Base-by-base conservation (phyloP, 2,113 vertebrate genomes). In the Anolis sagrei region DNA sequence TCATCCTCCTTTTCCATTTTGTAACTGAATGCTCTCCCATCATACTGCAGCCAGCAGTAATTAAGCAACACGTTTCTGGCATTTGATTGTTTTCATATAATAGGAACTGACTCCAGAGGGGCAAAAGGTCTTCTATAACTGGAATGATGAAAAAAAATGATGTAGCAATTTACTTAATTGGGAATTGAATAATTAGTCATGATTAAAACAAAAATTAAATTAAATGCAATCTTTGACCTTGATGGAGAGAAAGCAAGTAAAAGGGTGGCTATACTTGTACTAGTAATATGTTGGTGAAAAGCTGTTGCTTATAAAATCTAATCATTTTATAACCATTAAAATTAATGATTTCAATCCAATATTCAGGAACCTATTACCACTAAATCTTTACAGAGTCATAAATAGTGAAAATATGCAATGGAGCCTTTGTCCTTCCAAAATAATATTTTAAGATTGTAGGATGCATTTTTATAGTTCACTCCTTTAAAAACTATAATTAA, bases 201-300 rank as follows among this genome's bases (percentile, higher is more conserved):
- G 92, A 89, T 86, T 81, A 70, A 1, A 82, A 7, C 3, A 85
- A 89, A 44, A 92, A 69, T 82, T 86, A 84, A 88, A 87, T 13
- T 81, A 82, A 83, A 90, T 89, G 25, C 83, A 69, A 85, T 84
- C 16, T 86, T 87, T 25, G 29, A 3, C 70, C 21, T 85, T 90
- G 36, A 7, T 1, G 80, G 4, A 61, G 32, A 87, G 29, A 82
- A 88, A 86, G 80, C 2, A 2, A 66, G 1, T 61, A 86, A 80
- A 13, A 51, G 2, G 76, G 0, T 34, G 79, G 75, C 87, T 16
- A 82, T 51, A 77, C 80, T 90, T 85, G 44, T 49, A 23, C 7
- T 54, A 39, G 25, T 61, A 90, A n/a, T 82, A 87, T 76, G 48
- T 64, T 89, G 84, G 14, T 29, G 89, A 0, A 62, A 81, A 89